These are phyloP conservation scores for Esox lucius DNA, from an alignment of 2,797 vertebrate genomes.

Conservation along the genomic window DNA sequence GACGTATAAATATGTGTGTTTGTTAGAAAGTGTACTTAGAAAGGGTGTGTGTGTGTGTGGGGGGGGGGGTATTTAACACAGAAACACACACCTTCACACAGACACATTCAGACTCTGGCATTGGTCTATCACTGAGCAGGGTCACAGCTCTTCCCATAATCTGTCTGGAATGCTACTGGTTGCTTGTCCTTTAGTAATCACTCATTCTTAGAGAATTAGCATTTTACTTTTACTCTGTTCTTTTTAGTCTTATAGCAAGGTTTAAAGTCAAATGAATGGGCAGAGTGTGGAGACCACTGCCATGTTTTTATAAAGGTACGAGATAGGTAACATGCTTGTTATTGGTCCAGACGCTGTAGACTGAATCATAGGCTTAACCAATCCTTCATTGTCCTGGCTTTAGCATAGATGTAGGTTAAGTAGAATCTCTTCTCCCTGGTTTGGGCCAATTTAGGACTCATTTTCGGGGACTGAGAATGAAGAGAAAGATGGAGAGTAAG, in stretches of 20 bases:
- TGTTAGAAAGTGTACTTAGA: too few relatives aligned
- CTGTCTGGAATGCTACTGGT: slow-evolving; percentile 44
- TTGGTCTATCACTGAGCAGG: slow-evolving; percentile 32
- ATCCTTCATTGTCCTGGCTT: slow-evolving; percentile 1
- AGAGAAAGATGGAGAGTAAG: not conserved
- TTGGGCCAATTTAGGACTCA: not conserved
- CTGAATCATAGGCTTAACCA: slow-evolving; percentile 10
- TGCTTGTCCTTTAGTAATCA: slow-evolving; percentile 38
- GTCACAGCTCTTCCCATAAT: slow-evolving; percentile 55
- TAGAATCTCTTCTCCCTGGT: slow-evolving; percentile 3
- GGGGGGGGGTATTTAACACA: too few relatives aligned
- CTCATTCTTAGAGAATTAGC: slow-evolving; percentile 50
- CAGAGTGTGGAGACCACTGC: slow-evolving; percentile 2
- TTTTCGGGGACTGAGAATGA: not conserved
- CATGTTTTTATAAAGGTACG: slow-evolving; percentile 3
- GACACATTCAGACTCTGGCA: not conserved
- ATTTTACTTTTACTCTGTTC: slow-evolving; percentile 43
- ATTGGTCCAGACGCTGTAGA: slow-evolving; percentile 14
- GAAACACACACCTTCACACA: slow-evolving; percentile 11
- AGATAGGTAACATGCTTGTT: not conserved
- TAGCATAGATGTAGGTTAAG: slow-evolving; percentile 20
- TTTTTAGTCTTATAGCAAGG: slow-evolving; percentile 18
- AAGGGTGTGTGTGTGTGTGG: too few relatives aligned
- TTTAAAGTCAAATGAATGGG: slow-evolving; percentile 18
- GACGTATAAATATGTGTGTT: too few relatives aligned